Conservation (phyloP, 2,113 vertebrate species). For the Origma solitaria region DNA sequence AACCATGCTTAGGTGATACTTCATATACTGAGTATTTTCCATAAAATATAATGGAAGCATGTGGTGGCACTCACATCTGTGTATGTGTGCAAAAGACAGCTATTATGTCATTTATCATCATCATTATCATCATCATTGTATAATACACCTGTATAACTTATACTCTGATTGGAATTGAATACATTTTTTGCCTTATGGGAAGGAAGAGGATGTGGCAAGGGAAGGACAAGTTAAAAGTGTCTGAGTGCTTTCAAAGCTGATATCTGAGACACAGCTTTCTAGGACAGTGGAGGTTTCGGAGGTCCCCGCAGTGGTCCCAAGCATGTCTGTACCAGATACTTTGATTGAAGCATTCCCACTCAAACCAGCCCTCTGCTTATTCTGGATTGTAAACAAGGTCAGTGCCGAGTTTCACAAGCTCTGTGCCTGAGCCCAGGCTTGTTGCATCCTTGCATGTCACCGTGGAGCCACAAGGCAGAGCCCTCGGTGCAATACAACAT, state of each 20-base stretch:
- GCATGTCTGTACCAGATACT: rapidly evolving
- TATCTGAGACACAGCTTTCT: background rate
- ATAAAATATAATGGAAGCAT: background rate
- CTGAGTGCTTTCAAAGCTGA: background rate
- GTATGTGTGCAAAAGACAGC: background rate
- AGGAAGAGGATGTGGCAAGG: background rate
- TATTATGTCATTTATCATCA: background rate
- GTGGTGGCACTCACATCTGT: background rate
- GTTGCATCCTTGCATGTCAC: background rate
- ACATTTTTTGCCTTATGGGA: background rate
- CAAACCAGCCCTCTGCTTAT: background rate
- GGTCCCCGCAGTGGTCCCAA: background rate
- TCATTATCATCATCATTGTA: background rate
- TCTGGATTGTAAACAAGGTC: background rate
- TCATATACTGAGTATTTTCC: background rate
- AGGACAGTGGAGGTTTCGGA: background rate
- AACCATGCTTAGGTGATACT: background rate
- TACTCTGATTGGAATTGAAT: background rate
- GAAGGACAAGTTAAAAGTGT: background rate
- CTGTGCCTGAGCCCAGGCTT: background rate
- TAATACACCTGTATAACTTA: background rate
- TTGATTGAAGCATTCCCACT: background rate
- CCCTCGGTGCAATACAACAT: background rate
- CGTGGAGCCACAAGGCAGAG: background rate
- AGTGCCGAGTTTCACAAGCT: background rate